phyloP scores from a whole-genome alignment of 2,113 vertebrate species.

The Podilymbus podiceps region DNA sequence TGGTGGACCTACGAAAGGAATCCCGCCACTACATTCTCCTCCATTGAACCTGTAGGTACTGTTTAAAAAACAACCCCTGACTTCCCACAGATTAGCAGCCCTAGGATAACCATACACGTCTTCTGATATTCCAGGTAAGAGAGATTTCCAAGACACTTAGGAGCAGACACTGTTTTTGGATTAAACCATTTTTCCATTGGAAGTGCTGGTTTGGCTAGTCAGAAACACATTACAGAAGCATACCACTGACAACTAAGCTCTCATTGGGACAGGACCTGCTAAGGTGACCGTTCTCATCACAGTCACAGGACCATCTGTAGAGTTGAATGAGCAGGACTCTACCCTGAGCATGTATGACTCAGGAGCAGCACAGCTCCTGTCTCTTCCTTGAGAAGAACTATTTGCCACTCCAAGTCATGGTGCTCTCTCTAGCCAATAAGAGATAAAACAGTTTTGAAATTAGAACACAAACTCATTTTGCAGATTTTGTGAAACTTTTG shows the following conservation, averaged over 20 bases:
- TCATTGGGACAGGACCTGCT: not conserved
- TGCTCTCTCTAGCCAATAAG: not conserved
- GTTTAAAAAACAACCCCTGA: not conserved
- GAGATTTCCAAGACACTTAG: not conserved
- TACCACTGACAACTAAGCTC: not conserved
- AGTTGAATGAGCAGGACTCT: not conserved
- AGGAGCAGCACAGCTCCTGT: not conserved
- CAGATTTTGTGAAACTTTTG: not conserved
- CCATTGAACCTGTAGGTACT: not conserved
- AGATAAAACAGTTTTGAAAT: not conserved
- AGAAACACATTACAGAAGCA: not conserved
- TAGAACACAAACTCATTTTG: not conserved
- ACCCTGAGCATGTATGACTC: not conserved
- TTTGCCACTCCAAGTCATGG: not conserved
- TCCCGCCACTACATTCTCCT: not conserved
- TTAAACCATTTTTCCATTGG: not conserved
- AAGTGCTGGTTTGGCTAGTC: not conserved
- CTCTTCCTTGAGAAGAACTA: not conserved
- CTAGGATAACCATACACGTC: not conserved
- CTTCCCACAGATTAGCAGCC: not conserved
- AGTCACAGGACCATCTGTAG: not conserved
- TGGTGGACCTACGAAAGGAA: not conserved
- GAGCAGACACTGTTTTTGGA: not conserved
- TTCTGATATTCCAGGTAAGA: not conserved
- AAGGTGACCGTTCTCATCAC: not conserved